phyloP scores from a whole-genome alignment of 2,113 vertebrate genomes.

The Callipepla squamata region DNA sequence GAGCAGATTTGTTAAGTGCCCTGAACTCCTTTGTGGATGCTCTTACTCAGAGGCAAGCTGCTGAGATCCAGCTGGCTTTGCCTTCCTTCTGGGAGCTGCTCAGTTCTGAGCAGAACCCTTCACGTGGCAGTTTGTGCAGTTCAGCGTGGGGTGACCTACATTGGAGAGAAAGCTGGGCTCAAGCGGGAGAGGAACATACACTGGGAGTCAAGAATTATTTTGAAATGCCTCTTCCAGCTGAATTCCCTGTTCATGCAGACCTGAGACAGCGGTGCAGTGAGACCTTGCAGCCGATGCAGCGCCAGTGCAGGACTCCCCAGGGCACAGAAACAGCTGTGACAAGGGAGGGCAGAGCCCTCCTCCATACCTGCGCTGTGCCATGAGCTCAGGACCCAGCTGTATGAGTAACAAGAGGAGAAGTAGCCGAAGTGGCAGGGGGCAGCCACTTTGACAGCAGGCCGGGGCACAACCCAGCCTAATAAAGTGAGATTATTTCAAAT shows the following conservation, averaged over 20 bases:
- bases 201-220: background rate
- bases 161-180: background rate
- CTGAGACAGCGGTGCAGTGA: background rate
- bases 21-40: background rate
- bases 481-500: conserved; percentile 51
- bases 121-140: background rate
- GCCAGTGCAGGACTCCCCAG: background rate
- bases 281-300: background rate
- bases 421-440: background rate
- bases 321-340: background rate
- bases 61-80: background rate
- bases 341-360: background rate
- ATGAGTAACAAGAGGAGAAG: background rate
- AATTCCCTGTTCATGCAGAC: fast-evolving
- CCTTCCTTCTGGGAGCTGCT: background rate
- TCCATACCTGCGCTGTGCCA: background rate
- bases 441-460: background rate
- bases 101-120: background rate
- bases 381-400: background rate
- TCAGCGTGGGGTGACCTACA: background rate
- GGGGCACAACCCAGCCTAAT: background rate
- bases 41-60: background rate
- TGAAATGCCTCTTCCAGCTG: background rate
- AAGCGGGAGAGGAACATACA: background rate
- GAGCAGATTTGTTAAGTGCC: background rate